These are phyloP conservation scores for Accipiter cooperii DNA, from an alignment of 2,113 vertebrate genomes.

Conservation along the genomic window DNA sequence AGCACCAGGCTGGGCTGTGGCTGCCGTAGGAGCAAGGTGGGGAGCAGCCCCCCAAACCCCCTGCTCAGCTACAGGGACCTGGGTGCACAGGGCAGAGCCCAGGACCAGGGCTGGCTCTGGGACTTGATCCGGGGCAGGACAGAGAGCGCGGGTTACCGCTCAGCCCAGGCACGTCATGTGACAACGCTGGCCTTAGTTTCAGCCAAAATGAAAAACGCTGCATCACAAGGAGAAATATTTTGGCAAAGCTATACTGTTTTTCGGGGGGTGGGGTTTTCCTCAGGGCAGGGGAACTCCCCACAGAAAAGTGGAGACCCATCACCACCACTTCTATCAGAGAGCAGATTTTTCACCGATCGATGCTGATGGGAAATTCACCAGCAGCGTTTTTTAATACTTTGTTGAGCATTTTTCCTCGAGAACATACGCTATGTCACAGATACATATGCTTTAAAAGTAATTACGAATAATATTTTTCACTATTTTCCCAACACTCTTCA, in stretches of 20 bases:
- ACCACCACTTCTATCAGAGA: neutral
- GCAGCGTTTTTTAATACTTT: neutral
- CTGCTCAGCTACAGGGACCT: no score
- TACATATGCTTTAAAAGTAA: conserved; percentile 3
- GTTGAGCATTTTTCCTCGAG: neutral
- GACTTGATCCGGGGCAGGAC: rapidly evolving
- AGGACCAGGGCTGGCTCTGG: neutral
- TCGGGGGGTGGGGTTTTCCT: neutral
- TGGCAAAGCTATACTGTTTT: neutral
- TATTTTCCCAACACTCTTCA: neutral
- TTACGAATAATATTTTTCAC: neutral
- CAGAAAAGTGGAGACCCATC: neutral
- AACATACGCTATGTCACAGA: neutral
- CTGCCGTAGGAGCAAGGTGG: neutral
- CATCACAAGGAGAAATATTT: neutral
- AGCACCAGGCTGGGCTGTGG: neutral
- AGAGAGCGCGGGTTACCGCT: rapidly evolving
- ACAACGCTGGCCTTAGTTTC: rapidly evolving
- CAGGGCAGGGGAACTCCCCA: no score
- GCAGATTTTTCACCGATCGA: no score
- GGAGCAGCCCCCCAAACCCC: neutral
- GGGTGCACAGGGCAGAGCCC: neutral
- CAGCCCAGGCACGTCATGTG: rapidly evolving
- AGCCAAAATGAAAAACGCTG: neutral
- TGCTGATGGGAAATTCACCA: neutral